phyloP scores from a whole-genome alignment of 2,888 invertebrate species.

The Polymixis lichenea region DNA sequence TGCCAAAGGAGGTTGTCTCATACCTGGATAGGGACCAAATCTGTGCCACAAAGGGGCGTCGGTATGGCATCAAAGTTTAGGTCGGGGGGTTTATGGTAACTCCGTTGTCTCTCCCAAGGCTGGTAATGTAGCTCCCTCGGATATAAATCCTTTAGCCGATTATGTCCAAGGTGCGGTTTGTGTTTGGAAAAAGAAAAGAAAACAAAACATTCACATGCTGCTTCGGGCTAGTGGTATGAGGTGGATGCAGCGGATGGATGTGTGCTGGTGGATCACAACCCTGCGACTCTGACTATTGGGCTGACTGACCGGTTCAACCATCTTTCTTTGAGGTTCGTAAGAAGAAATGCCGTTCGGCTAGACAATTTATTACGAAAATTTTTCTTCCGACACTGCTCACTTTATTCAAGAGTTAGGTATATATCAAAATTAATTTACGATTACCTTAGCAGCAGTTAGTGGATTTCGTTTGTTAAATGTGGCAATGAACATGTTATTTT shows the following conservation, averaged over 20 bases:
- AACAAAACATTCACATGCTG: constrained; percentile 91
- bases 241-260: constrained; percentile 86
- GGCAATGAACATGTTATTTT: constrained; percentile 17
- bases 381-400: constrained; percentile 14
- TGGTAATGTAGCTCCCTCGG: constrained; percentile 91
- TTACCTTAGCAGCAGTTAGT: constrained; percentile 38
- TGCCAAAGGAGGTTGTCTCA: constrained; percentile 86
- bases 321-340: not conserved
- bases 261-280: constrained; percentile 77
- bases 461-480: constrained; percentile 20
- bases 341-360: constrained; percentile 45
- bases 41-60: constrained; percentile 88
- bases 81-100: constrained; percentile 90
- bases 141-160: constrained; percentile 89
- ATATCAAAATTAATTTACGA: constrained; percentile 29
- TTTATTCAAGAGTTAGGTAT: constrained; percentile 6
- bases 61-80: constrained; percentile 89
- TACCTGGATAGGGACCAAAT: constrained; percentile 90
- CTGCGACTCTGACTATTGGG: constrained; percentile 73
- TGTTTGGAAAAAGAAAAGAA: constrained; percentile 90
- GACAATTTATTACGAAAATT: constrained; percentile 15
- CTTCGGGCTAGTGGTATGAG: constrained; percentile 86
- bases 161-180: constrained; percentile 90
- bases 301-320: constrained; percentile 13
- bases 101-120: constrained; percentile 93